Percentiles rank a stretch among this genome's conserved stretches.
Conservation (phyloP, 2,888 invertebrate species). For the Adela reaumurella region DNA sequence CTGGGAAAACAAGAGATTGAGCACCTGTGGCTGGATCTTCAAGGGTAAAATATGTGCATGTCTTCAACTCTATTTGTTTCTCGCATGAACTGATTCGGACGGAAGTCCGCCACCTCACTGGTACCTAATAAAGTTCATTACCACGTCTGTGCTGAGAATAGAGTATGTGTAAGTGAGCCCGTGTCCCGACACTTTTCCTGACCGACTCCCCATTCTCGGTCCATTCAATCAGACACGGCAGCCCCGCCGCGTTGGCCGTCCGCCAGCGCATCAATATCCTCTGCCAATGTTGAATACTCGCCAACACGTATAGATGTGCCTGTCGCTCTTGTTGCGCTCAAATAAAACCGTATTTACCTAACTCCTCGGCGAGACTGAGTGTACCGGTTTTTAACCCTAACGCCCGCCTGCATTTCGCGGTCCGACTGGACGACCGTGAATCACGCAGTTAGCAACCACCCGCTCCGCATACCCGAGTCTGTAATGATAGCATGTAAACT, state of each 20-base stretch:
- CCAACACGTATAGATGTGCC: no score
- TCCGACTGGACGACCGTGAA: neutral
- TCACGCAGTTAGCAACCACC: no score
- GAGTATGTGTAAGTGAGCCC: neutral
- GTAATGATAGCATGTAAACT: constrained; percentile 15
- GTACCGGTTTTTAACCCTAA: neutral
- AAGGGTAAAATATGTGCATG: no score
- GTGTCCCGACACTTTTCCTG: constrained; percentile 22
- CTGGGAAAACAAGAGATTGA: no score
- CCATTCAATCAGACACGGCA: constrained; percentile 38
- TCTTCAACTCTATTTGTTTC: no score
- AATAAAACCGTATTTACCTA: no score
- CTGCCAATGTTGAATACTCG: constrained; percentile 22
- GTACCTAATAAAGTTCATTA: no score
- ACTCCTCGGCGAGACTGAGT: no score
- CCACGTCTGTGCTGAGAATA: neutral
- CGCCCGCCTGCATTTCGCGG: neutral
- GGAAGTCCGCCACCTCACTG: no score
- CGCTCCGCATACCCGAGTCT: constrained; percentile 8
- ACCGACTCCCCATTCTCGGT: constrained; percentile 33
- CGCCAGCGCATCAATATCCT: constrained; percentile 32
- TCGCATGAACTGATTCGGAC: no score
- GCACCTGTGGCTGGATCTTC: no score
- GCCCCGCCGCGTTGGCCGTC: constrained; percentile 29
- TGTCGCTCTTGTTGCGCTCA: no score